phyloP scores from a whole-genome alignment of 2,888 invertebrate genomes.

The Acrobasis repandana region DNA sequence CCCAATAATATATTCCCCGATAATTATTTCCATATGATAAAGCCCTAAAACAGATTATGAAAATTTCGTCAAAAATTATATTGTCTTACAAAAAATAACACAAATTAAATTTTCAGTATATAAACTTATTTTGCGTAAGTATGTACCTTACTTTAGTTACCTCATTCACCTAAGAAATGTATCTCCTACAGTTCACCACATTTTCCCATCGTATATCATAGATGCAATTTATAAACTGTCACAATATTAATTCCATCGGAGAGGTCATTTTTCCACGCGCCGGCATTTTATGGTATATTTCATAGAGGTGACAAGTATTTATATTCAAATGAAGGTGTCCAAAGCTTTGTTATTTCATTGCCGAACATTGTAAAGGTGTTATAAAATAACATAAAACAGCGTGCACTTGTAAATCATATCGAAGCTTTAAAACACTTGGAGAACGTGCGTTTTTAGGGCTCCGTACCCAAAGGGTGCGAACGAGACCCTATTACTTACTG shows the following conservation, averaged over 20 bases:
- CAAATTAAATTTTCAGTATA: too few relatives aligned
- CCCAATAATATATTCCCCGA: too few relatives aligned
- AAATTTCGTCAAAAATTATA: too few relatives aligned
- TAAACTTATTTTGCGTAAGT: too few relatives aligned
- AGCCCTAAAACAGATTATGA: too few relatives aligned
- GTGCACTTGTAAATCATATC: background rate
- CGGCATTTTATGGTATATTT: constrained; percentile 1
- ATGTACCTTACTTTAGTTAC: too few relatives aligned
- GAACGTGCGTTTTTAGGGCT: too few relatives aligned
- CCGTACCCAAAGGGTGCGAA: too few relatives aligned
- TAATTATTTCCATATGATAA: too few relatives aligned
- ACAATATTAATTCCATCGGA: constrained; percentile 13
- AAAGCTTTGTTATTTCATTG: background rate
- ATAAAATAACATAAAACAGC: background rate
- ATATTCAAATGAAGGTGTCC: background rate
- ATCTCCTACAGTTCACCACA: background rate
- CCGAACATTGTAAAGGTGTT: background rate
- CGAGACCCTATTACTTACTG: too few relatives aligned
- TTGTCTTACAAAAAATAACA: too few relatives aligned
- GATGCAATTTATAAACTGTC: constrained; percentile 12
- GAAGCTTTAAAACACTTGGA: background rate
- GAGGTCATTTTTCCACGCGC: constrained; percentile 5
- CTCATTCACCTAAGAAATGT: too few relatives aligned
- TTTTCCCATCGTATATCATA: constrained; percentile 21
- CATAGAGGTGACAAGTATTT: background rate